Percentiles rank a stretch among this genome's conserved stretches.
Conservation (phyloP, 1,140 invertebrate genomes). For the Cepaea nemoralis region DNA sequence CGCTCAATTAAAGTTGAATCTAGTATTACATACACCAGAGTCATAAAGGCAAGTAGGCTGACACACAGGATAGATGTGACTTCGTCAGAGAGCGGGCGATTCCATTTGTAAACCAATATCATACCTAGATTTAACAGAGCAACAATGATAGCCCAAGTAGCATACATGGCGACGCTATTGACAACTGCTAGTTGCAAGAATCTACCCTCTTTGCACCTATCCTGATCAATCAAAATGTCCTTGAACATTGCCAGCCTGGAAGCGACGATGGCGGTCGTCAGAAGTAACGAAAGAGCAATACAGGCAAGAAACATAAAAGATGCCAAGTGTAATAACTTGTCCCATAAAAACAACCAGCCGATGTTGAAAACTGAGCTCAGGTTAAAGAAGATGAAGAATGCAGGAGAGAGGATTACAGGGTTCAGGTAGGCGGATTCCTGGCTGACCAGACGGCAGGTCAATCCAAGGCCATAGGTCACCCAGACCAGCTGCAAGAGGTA, state of each 20-base stretch:
- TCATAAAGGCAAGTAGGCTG: conserved; percentile 42
- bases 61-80: conserved; percentile 48
- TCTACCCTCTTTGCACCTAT: conserved; percentile 53
- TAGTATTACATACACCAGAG: conserved; percentile 53
- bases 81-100: conserved; percentile 38
- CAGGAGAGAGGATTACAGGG: conserved; percentile 45
- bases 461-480: conserved; percentile 57
- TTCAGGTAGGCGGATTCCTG: conserved; percentile 52
- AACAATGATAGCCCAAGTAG: conserved; percentile 63
- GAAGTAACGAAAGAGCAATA: conserved; percentile 55
- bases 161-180: conserved; percentile 67
- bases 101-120: conserved; percentile 52
- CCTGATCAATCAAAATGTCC: conserved; percentile 46
- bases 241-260: conserved; percentile 46
- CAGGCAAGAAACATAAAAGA: conserved; percentile 48
- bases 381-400: conserved; percentile 53
- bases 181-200: conserved; percentile 63
- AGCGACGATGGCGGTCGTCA: conserved; percentile 52
- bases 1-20: conserved; percentile 60
- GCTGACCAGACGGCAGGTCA: conserved; percentile 49
- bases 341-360: conserved; percentile 66
- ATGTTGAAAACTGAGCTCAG: conserved; percentile 56
- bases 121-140: conserved; percentile 62
- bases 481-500: conserved; percentile 62
- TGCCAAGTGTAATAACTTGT: conserved; percentile 46